Evolutionary conservation across 2,888 invertebrate genomes (phyloP).

Genomic region (Autographa gamma): DNA sequence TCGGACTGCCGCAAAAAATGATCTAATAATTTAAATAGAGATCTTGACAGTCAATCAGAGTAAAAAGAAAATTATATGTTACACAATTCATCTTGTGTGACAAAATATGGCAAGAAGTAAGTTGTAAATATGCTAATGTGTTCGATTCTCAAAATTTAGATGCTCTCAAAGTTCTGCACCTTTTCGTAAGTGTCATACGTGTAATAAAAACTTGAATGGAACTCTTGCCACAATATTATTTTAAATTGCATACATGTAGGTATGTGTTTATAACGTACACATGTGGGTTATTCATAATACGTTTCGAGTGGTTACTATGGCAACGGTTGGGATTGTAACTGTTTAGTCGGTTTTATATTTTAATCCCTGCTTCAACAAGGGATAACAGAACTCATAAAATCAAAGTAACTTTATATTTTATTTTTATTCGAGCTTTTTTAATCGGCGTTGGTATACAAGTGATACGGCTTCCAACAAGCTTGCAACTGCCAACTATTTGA

Average conservation of each 20-base stretch:
- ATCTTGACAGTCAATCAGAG: background rate
- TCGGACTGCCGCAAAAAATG: conserved; percentile 10
- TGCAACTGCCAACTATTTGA: no score
- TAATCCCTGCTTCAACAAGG: background rate
- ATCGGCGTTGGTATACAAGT: no score
- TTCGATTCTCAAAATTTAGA: background rate
- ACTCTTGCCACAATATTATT: background rate
- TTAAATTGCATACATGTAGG: background rate
- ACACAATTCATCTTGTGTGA: no score
- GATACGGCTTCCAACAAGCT: no score
- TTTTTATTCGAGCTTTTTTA: no score
- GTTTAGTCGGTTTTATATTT: background rate
- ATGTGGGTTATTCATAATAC: background rate
- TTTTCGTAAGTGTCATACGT: background rate
- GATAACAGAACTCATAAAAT: no score
- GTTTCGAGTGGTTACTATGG: background rate
- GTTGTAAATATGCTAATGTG: background rate
- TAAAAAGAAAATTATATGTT: no score
- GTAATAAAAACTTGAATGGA: background rate
- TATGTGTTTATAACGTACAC: background rate
- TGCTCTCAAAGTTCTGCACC: background rate
- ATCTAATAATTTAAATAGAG: background rate
- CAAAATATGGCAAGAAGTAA: background rate
- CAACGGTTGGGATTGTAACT: background rate
- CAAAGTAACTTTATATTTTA: no score